Percentiles rank a stretch among this genome's conserved stretches.
phyloP scores from a whole-genome alignment of 2,797 vertebrate species.

The Emys orbicularis region DNA sequence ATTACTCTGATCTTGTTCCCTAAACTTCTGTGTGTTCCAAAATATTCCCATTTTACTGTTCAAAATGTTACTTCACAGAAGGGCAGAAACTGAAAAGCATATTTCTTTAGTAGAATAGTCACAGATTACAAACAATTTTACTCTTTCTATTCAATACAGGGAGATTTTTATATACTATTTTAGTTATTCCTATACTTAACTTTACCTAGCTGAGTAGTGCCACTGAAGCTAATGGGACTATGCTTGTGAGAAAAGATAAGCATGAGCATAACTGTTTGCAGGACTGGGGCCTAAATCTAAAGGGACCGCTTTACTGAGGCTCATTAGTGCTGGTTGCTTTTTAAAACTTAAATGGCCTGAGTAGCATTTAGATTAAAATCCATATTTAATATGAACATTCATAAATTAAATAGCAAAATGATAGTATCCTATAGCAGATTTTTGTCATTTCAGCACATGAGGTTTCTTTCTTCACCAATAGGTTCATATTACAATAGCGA shows the following conservation, averaged over 20 bases:
- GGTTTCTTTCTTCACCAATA: background rate
- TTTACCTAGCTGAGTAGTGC: background rate
- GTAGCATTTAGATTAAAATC: background rate
- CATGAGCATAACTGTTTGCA: background rate
- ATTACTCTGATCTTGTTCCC: background rate
- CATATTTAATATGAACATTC: background rate
- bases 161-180: background rate
- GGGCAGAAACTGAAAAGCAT: fast-evolving
- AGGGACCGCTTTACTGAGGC: background rate
- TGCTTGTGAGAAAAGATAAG: background rate
- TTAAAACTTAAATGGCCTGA: background rate
- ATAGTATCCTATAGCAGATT: background rate
- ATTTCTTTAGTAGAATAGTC: background rate
- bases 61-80: background rate
- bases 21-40: background rate
- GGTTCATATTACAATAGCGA: background rate
- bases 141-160: background rate
- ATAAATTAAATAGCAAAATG: background rate
- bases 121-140: background rate
- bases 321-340: background rate
- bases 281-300: background rate
- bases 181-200: background rate
- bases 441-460: background rate
- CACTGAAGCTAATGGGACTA: background rate
- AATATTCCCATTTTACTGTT: background rate